Evolutionary conservation across 1,140 invertebrate genomes (phyloP).

Genomic region (Cotesia chilonis): DNA sequence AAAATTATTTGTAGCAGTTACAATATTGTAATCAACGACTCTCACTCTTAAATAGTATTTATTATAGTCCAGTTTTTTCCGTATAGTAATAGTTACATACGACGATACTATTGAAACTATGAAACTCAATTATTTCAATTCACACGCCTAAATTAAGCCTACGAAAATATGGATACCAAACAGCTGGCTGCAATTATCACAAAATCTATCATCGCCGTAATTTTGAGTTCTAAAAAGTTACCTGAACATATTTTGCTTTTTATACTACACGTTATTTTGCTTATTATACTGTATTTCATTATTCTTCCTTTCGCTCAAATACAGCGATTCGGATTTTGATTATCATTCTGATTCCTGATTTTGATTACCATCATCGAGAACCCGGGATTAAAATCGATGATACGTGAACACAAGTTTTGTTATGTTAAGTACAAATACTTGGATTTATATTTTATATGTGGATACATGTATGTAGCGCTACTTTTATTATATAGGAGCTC

Average conservation of each 20-base stretch:
- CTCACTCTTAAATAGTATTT: no score
- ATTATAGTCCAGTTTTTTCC: not conserved
- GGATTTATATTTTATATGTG: no score
- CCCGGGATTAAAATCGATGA: no score
- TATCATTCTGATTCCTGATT: no score
- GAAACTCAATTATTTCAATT: constrained; percentile 54
- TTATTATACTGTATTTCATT: not conserved
- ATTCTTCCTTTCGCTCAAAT: constrained; percentile 12
- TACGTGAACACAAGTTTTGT: no score
- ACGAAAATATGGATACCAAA: constrained; percentile 27
- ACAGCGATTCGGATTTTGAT: not conserved
- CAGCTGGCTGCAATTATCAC: constrained; percentile 54
- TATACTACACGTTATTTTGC: no score
- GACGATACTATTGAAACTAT: not conserved
- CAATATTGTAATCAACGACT: no score
- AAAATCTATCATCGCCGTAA: constrained; percentile 21
- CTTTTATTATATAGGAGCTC: no score
- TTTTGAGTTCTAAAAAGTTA: constrained; percentile 1
- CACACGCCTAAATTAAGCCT: constrained; percentile 36
- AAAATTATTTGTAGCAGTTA: no score
- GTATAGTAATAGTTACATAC: not conserved
- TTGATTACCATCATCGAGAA: no score
- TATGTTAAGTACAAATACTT: no score
- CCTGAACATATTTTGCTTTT: constrained; percentile 21
- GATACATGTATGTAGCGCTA: no score